Conservation (phyloP, 2,888 invertebrate genomes). For the Galeopsomyia nigrocyanea region DNA sequence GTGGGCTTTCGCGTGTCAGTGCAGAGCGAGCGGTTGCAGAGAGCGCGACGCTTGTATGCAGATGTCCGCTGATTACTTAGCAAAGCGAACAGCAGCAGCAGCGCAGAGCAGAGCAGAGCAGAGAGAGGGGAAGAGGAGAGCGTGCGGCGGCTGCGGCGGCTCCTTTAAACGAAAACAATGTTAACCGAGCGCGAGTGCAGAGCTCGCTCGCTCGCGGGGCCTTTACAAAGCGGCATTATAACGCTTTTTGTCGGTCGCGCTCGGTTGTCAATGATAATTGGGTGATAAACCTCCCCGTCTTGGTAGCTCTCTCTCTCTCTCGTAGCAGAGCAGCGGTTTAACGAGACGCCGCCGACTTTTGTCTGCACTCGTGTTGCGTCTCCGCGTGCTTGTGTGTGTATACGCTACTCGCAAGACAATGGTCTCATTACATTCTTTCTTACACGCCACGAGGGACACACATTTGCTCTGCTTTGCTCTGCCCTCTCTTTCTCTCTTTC, state of each 20-base stretch:
- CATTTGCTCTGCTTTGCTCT: not conserved
- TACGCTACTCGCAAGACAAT: conserved; percentile 34
- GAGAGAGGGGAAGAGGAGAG: conserved; percentile 8
- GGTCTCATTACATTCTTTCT: conserved; percentile 50
- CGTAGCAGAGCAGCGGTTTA: conserved; percentile 2
- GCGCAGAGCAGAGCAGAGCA: conserved; percentile 16
- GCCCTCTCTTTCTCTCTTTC: not conserved
- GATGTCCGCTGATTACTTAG: conserved; percentile 51
- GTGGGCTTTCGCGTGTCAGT: not conserved
- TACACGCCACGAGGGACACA: conserved; percentile 30
- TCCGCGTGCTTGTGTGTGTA: not conserved
- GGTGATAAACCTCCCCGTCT: conserved; percentile 51
- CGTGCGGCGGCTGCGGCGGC: not conserved
- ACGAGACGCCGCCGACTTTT: conserved; percentile 28
- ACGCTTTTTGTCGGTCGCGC: conserved; percentile 52
- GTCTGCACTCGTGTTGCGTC: not conserved
- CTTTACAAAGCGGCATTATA: conserved; percentile 35
- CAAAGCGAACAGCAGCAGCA: conserved; percentile 16
- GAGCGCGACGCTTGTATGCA: conserved; percentile 55
- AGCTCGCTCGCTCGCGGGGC: not conserved
- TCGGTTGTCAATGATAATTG: conserved; percentile 57
- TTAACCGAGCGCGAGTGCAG: not conserved
- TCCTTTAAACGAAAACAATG: conserved; percentile 35
- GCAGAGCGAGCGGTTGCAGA: not conserved
- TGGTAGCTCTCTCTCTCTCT: not conserved